Base-by-base conservation (phyloP, 1,140 invertebrate species). In the Eciton burchellii region DNA sequence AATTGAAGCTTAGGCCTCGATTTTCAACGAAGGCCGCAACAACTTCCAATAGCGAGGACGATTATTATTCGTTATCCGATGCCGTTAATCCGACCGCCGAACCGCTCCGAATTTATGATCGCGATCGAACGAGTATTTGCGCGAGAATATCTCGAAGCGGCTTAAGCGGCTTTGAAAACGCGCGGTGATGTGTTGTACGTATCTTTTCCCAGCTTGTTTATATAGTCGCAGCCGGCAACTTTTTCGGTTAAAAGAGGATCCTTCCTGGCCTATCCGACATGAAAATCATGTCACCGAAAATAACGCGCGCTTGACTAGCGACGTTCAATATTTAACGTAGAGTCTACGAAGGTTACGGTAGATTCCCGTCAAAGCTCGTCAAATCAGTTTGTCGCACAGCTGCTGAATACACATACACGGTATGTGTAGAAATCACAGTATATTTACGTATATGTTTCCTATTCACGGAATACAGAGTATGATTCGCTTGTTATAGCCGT, bases 61-160 rank as follows among this genome's bases (percentile, higher is more conserved):
- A 88, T 88, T 84, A 87, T 84, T 87, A 88, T 76, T 87, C 82
- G 86, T 88, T 88, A 88, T 57, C 47, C 59, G n/a, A n/a, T 12
- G 43, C 16, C 60, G 66, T 82, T 88, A 88, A 87, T 79, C 85
- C 66, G 26, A 76, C 60, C 65, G 21, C 26, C 74, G 35, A 29
- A 29, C 66, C 54, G 21, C 24, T 45, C 45, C 65, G 56, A 73
- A 88, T 86, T 84, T 81, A 83, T 41, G 62, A 16, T 43, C 14
- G 21, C 60, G 74, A 60, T 74, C 49, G 45, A 82, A 71, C 62
- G 59, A 63, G 65, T 87, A 84, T 88, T 88, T 87, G 71, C 43
- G 16, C 24, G 72, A 16, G 68, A 16, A 43, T 70, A 71, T 56
- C 47, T 24, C 62, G 43, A 56, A 45, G 59, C n/a, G 60, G 77